Base-by-base conservation (phyloP, 1,140 invertebrate genomes). In the Halyomorpha halys region DNA sequence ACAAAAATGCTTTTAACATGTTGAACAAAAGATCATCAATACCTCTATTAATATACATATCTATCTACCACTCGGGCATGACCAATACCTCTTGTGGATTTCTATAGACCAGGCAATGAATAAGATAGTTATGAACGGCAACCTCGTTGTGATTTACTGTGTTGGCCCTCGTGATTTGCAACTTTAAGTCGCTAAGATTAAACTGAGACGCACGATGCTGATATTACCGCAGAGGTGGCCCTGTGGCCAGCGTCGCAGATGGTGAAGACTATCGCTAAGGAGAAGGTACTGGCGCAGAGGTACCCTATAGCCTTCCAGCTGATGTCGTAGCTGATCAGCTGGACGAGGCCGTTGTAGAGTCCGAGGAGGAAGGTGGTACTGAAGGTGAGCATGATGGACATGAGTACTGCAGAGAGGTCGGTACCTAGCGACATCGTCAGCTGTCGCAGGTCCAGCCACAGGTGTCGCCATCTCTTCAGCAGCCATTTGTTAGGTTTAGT, bases 331-430 rank as follows among this genome's bases (percentile, higher is more conserved):
- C 5, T 15, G 30, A 64, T 64, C 23, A 64, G 30, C 13, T 64
- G 47, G 4, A 44, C 30, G 9, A 64, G 53, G n/a, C 49, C 63
- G 19, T 64, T 64, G 51, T 59, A 64, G 25, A 64, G 51, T 0
- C 63, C 63, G 13, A 64, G 53, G 14, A 64, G 49, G 39, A 64
- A 64, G 27, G 63, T 64, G n/a, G 53, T 44, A 19, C 63, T 64
- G 63, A 59, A 64, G 30, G 63, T 64, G 63, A 64, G 53, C 18
- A 64, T 18, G 27, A 59, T 64, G 11, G 63, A 64, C 13, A 54
- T 25, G 14, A 64, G 18, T 2, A 64, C 53, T 0, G 63, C 63
- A 23, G 21, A 30, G 8, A 54, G 53, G 21, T 64, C 19, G 16
- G 16, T 39, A 4, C 63, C 63, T 6, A 64, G 30, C 18, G 18